Base-by-base conservation (phyloP, 2,888 invertebrate genomes). In the Gortyna flavago region DNA sequence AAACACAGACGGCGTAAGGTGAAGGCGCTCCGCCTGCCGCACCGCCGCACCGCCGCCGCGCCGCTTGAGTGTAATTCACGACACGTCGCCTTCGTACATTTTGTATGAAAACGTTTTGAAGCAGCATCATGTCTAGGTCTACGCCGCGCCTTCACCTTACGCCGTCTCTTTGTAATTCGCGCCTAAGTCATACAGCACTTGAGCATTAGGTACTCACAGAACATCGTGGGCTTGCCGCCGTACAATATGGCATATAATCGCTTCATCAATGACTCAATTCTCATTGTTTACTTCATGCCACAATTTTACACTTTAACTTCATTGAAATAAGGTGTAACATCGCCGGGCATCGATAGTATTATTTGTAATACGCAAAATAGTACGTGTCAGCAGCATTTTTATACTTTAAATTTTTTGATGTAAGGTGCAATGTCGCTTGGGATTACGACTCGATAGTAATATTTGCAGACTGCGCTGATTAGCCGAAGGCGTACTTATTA, bases 171-270 rank as follows among this genome's bases (percentile, higher is more conserved):
- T 35, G 3, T 35, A 35, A 35, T 35, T 35, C 35, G 3, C 35
- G 35, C 35, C 35, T 66, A n/a, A n/a, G n/a, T n/a, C 61, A 13
- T 11, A 57, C 74, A 54, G n/a, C 21, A 25, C 9, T n/a, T 21
- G 0, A 18, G 70, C 7, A 57, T 83, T 80, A n/a, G n/a, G n/a
- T n/a, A 80, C 75, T 85, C 82, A 85, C 54, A 38, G 66, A 41
- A 57, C 48, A 18, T 5, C 48, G 81, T 75, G 75, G 82, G 80
- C 81, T 85, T 68, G 82, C 64, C 75, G 29, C 38, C 61, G 35
- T 25, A 18, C 65, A 68, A 41, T n/a, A 76, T 51, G 32, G 35
- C 35, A 54, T n/a, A 65, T 59, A 81, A 73, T 80, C 29, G 69
- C 61, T 66, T 59, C 16, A 72, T 41, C 70, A 38, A 68, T 82